phyloP scores from a whole-genome alignment of 1,140 invertebrate genomes.

The Diplogasteroides magnus region DNA sequence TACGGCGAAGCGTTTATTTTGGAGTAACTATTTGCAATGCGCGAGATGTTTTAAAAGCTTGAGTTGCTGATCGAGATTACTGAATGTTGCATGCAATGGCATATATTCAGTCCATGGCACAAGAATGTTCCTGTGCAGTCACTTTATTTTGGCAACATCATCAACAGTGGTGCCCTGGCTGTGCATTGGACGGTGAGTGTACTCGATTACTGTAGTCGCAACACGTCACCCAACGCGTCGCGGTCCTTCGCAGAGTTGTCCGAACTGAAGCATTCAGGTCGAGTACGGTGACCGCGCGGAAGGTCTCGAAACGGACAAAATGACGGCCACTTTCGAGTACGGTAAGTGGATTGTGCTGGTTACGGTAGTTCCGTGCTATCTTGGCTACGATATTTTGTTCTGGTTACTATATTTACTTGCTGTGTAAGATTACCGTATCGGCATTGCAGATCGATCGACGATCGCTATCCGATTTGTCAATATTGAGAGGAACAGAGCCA shows the following conservation, averaged over 20 bases:
- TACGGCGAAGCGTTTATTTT: no score
- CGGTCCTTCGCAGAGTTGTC: not conserved
- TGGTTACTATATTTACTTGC: no score
- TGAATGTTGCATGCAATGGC: not conserved
- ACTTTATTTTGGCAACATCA: not conserved
- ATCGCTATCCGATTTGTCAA: not conserved
- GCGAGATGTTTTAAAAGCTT: no score
- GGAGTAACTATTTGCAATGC: no score
- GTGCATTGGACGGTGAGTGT: not conserved
- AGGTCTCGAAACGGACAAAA: not conserved
- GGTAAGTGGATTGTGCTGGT: no score
- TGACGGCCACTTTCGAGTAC: not conserved
- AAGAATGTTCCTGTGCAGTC: not conserved
- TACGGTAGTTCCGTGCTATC: no score
- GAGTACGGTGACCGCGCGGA: not conserved
- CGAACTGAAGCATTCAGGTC: not conserved
- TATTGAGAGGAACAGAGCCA: not conserved
- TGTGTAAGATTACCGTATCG: no score
- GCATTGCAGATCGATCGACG: not conserved
- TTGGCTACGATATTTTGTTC: no score
- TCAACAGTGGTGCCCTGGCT: not conserved
- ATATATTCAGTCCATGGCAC: not conserved
- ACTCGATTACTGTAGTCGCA: not conserved
- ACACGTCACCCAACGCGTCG: no score
- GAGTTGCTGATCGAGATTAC: not conserved